phyloP scores from a whole-genome alignment of 2,797 vertebrate genomes.

The Myiotriccus ornatus region DNA sequence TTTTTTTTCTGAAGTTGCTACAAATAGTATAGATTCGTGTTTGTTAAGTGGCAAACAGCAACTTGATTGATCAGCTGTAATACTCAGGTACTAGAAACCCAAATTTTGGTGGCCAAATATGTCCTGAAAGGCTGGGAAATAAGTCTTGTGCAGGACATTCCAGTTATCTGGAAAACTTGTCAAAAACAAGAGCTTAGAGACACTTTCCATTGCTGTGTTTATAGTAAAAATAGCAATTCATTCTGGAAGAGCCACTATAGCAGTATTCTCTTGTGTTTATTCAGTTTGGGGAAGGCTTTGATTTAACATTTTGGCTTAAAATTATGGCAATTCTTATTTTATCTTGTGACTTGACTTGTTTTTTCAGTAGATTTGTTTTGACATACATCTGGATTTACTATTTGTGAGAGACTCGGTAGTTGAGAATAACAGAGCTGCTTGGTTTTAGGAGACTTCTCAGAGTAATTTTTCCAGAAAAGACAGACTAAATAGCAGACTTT shows the following conservation, averaged over 20 bases:
- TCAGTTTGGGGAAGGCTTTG: not conserved
- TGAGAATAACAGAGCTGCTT: not conserved
- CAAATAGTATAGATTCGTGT: not conserved
- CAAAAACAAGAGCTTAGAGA: not conserved
- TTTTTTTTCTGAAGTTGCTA: not conserved
- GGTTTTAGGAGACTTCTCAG: not conserved
- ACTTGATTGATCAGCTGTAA: not conserved
- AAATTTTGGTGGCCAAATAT: not conserved
- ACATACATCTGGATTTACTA: not conserved
- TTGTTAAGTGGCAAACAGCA: not conserved
- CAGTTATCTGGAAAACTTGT: not conserved
- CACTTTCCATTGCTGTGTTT: not conserved
- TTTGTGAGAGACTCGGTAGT: accelerated
- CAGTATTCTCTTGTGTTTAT: not conserved
- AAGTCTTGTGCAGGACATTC: not conserved
- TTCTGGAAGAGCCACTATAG: not conserved
- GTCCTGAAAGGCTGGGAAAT: not conserved
- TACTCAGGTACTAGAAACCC: not conserved
- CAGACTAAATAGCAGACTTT: not conserved
- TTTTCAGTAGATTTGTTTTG: not conserved
- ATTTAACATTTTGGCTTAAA: not conserved
- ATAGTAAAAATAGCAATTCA: not conserved
- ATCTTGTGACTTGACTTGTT: not conserved
- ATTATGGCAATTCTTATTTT: not conserved
- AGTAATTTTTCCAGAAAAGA: not conserved